Conservation (phyloP, 2,797 vertebrate species). For the Todus mexicanus region DNA sequence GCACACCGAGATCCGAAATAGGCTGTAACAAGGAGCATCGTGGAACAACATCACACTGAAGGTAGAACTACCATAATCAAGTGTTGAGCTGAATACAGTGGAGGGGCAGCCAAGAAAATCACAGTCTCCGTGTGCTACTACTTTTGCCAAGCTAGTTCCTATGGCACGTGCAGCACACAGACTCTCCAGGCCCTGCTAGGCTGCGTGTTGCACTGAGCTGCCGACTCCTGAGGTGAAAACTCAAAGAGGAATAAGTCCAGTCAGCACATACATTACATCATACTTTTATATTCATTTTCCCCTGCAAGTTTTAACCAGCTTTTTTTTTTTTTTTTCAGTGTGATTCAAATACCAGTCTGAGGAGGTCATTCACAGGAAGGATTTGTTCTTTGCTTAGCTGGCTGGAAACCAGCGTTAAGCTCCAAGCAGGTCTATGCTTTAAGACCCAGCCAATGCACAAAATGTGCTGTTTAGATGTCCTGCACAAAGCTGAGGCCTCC, state of each 20-base stretch:
- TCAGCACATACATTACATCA: background rate
- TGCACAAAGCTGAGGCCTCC: background rate
- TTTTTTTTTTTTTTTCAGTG: background rate
- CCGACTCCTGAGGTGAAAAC: background rate
- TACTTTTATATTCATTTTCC: background rate
- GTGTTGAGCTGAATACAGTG: background rate
- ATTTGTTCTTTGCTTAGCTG: conserved; percentile 1
- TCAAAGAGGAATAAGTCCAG: background rate
- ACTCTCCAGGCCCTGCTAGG: background rate
- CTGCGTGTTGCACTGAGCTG: background rate
- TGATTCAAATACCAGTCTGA: conserved; percentile 8
- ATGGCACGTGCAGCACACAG: background rate
- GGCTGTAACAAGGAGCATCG: background rate
- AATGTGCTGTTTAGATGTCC: background rate
- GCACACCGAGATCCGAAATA: background rate
- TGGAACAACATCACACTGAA: background rate
- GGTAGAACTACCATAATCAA: background rate
- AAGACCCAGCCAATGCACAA: background rate
- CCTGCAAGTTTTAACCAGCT: background rate
- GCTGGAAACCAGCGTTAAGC: background rate
- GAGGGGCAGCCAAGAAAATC: background rate
- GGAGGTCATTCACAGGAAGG: background rate
- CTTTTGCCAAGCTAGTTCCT: background rate
- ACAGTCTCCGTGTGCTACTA: background rate
- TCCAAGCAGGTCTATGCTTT: background rate